phyloP scores from a whole-genome alignment of 1,140 invertebrate genomes.

The Danaus plexippus region DNA sequence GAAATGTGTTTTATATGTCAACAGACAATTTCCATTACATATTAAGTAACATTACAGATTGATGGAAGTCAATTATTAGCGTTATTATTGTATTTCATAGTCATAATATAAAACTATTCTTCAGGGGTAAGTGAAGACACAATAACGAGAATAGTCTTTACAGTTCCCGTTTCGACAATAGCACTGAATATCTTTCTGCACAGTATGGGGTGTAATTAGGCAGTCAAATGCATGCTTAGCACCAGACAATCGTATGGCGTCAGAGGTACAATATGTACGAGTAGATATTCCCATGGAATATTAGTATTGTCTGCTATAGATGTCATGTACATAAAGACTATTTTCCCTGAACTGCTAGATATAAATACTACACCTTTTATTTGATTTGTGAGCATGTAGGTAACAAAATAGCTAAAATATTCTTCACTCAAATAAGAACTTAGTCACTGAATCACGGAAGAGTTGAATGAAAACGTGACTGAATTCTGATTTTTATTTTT shows the following conservation, averaged over 20 bases:
- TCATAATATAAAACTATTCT: too few species aligned
- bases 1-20: too few species aligned
- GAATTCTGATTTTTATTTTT: conserved; percentile 46
- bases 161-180: conserved; percentile 28
- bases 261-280: background rate
- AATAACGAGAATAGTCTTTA: conserved; percentile 16
- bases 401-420: background rate
- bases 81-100: too few species aligned
- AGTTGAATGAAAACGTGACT: conserved; percentile 64
- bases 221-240: conserved; percentile 37
- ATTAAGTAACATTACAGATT: too few species aligned
- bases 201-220: conserved; percentile 38
- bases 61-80: too few species aligned
- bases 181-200: conserved; percentile 24
- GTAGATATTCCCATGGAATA: background rate
- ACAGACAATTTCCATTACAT: too few species aligned
- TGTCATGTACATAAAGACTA: too few species aligned
- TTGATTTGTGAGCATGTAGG: too few species aligned
- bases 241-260: conserved; percentile 1
- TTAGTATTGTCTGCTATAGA: too few species aligned
- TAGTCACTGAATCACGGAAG: conserved; percentile 28
- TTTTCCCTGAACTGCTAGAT: too few species aligned
- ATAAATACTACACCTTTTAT: too few species aligned
- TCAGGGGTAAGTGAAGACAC: too few species aligned
- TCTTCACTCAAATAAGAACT: background rate